These are phyloP conservation scores for Pachliopta kotzebuea DNA, from an alignment of 2,888 invertebrate genomes.

Conservation along the genomic window DNA sequence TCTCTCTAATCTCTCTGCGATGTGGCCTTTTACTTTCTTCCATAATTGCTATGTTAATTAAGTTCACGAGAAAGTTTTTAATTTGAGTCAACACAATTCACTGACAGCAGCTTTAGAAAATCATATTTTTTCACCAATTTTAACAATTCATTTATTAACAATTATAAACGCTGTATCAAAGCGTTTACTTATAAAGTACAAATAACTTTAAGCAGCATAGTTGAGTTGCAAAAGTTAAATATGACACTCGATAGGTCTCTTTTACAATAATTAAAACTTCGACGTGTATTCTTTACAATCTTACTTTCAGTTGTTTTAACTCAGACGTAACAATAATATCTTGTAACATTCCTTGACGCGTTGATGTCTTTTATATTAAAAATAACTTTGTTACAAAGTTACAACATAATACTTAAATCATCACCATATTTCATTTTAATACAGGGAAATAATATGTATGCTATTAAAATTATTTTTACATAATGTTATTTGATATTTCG, in stretches of 20 bases:
- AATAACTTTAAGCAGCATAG: slow-evolving; percentile 1
- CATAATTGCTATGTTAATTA: slow-evolving; percentile 16
- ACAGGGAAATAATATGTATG: too few species aligned
- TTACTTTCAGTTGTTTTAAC: not conserved
- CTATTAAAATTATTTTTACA: not conserved
- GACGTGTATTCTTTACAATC: too few species aligned
- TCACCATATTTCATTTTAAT: too few species aligned
- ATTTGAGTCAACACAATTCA: not conserved
- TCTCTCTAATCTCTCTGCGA: slow-evolving; percentile 7
- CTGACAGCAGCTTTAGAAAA: too few species aligned
- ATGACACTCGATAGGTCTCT: not conserved
- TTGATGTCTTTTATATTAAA: slow-evolving; percentile 26
- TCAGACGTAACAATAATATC: not conserved
- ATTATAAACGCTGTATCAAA: too few species aligned
- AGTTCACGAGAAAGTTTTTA: slow-evolving; percentile 22
- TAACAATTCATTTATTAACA: too few species aligned
- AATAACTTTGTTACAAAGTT: not conserved
- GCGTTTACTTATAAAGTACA: too few species aligned
- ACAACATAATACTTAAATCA: too few species aligned
- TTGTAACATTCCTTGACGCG: slow-evolving; percentile 9
- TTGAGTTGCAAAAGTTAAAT: slow-evolving; percentile 3
- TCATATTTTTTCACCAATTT: too few species aligned
- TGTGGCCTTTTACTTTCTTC: slow-evolving; percentile 18
- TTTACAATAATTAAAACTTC: not conserved
- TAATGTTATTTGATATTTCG: slow-evolving; percentile 1